Evolutionary conservation across 2,797 vertebrate species (phyloP).

Genomic region (Acanthurus tractus): DNA sequence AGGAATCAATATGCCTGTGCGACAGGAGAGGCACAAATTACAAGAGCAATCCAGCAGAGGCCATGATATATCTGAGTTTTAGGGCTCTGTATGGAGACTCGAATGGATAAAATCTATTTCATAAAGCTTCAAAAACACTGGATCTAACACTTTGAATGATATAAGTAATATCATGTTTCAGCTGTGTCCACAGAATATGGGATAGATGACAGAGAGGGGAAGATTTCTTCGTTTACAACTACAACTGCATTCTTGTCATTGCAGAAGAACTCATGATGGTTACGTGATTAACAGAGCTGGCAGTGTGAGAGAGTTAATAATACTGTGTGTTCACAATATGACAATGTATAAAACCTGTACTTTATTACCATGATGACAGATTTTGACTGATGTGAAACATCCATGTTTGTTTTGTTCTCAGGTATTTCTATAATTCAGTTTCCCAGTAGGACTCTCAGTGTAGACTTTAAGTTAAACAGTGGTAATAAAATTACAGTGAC

Average conservation of each 20-base stretch:
- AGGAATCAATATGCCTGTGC: conserved; percentile 94
- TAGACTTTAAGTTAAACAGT: too few relatives aligned
- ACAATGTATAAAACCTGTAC: not conserved
- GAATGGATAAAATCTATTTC: not conserved
- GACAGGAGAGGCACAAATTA: conserved; percentile 8
- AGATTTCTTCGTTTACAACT: not conserved
- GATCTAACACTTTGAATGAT: not conserved
- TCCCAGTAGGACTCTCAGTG: not conserved
- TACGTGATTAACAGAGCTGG: not conserved
- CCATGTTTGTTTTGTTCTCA: not conserved
- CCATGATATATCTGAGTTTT: not conserved
- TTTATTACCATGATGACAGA: not conserved
- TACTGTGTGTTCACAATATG: too few relatives aligned
- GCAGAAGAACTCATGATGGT: not conserved
- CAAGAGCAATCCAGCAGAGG: not conserved
- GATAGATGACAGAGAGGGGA: not conserved
- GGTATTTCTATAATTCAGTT: not conserved
- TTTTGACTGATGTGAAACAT: conserved; percentile 1
- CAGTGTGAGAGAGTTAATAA: not conserved
- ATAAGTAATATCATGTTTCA: not conserved
- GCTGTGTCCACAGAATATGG: not conserved
- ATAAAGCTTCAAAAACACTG: not conserved
- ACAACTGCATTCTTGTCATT: not conserved
- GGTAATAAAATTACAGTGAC: not conserved
- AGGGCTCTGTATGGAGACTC: not conserved